Evolutionary conservation across 1,140 invertebrate genomes (phyloP).

Genomic region (Batillaria attramentaria): DNA sequence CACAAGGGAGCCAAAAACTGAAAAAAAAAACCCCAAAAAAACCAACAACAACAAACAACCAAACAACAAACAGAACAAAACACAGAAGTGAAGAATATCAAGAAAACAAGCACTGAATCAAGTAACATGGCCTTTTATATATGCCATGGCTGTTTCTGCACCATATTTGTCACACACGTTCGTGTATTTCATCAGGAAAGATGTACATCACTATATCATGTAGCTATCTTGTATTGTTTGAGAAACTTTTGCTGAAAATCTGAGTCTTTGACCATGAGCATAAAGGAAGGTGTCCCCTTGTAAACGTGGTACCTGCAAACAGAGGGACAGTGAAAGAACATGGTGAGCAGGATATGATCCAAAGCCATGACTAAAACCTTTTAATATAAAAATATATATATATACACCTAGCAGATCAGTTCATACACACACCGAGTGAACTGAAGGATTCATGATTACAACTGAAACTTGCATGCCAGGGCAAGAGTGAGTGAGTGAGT

Average conservation of each 20-base stretch:
- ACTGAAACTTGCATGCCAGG: neutral
- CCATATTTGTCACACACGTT: neutral
- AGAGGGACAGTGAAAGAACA: neutral
- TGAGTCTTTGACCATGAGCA: conserved; percentile 9
- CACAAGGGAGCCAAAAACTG: no score
- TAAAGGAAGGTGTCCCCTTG: conserved; percentile 28
- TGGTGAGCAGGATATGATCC: neutral
- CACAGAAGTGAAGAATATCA: no score
- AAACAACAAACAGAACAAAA: no score
- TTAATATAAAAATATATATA: neutral
- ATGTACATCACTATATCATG: neutral
- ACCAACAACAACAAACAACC: no score
- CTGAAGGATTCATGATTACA: neutral
- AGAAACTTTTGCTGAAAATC: conserved; percentile 22
- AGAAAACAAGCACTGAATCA: neutral
- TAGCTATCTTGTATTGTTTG: conserved; percentile 21
- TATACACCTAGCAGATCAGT: neutral
- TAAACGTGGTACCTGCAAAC: conserved; percentile 21
- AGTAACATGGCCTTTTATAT: neutral
- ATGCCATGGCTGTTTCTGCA: no score
- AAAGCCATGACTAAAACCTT: neutral
- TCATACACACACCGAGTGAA: neutral
- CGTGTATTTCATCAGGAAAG: neutral
- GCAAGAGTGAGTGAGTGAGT: no score
- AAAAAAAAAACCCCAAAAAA: no score